phyloP scores from a whole-genome alignment of 2,113 vertebrate genomes.

The Rhinolophus sinicus region DNA sequence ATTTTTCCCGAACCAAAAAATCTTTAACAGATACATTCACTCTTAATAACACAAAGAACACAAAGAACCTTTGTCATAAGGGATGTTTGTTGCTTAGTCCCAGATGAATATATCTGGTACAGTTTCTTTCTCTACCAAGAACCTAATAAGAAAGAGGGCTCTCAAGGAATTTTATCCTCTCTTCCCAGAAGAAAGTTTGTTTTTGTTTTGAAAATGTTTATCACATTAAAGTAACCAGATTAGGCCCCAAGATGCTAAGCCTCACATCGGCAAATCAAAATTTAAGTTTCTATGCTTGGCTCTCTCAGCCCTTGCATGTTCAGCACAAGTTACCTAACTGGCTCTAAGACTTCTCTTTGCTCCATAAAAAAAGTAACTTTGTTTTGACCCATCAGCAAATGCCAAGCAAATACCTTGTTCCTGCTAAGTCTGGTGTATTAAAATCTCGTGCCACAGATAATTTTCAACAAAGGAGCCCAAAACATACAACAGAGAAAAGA shows the following conservation, averaged over 20 bases:
- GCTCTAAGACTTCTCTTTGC: background rate
- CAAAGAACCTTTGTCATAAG: background rate
- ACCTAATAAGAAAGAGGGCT: background rate
- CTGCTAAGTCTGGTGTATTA: background rate
- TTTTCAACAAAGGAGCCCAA: too few species aligned
- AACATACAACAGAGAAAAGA: too few species aligned
- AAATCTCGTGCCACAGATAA: background rate
- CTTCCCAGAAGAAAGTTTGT: background rate
- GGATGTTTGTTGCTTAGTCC: background rate
- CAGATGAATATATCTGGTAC: background rate
- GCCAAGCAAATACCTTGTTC: background rate
- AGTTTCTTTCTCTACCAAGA: background rate
- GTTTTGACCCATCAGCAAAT: background rate
- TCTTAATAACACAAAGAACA: background rate
- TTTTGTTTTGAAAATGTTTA: background rate
- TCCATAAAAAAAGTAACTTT: background rate
- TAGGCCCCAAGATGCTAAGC: background rate
- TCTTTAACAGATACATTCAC: background rate
- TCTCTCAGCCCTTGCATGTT: background rate
- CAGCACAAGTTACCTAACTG: background rate
- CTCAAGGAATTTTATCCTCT: background rate
- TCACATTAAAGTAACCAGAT: background rate
- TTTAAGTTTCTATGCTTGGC: background rate
- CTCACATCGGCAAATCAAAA: background rate
- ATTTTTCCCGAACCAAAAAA: conserved; percentile 11